These are phyloP conservation scores for Mimumesa dahlbomi DNA, from an alignment of 2,888 invertebrate species.

Conservation along the genomic window DNA sequence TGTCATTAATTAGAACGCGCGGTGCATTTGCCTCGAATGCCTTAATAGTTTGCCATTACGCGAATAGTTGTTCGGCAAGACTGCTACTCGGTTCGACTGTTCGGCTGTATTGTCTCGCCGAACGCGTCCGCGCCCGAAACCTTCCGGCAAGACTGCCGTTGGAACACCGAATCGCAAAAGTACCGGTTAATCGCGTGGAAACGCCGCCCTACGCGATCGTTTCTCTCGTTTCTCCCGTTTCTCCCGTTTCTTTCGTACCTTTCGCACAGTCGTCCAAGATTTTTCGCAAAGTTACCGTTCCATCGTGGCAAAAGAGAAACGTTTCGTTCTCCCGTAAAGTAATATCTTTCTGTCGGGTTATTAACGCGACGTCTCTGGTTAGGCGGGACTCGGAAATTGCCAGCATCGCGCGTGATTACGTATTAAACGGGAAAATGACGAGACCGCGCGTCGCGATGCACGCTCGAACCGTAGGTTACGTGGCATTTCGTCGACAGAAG, in stretches of 20 bases:
- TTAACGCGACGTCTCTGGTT: constrained; percentile 34
- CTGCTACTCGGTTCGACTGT: constrained; percentile 24
- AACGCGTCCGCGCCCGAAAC: no score
- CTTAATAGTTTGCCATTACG: constrained; percentile 57
- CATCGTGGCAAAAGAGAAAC: no score
- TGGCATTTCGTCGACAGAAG: constrained; percentile 26
- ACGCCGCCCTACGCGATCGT: no score
- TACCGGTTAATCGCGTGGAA: no score
- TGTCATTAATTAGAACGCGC: constrained; percentile 60
- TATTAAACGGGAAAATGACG: constrained; percentile 46
- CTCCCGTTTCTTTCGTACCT: no score
- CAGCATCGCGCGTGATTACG: constrained; percentile 19
- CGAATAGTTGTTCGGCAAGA: constrained; percentile 34
- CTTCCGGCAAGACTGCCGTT: no score
- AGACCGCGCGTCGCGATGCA: constrained; percentile 24
- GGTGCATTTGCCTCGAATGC: constrained; percentile 50
- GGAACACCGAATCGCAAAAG: no score
- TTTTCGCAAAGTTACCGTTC: no score
- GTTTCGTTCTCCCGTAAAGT: constrained; percentile 23
- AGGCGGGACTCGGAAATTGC: no score
- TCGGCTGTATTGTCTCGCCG: constrained; percentile 23
- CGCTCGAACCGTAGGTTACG: not conserved
- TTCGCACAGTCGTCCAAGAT: no score
- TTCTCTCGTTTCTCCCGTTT: no score
- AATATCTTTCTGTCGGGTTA: constrained; percentile 43